Base-by-base conservation (phyloP, 2,113 vertebrate genomes). In the Todiramphus saurophagus region DNA sequence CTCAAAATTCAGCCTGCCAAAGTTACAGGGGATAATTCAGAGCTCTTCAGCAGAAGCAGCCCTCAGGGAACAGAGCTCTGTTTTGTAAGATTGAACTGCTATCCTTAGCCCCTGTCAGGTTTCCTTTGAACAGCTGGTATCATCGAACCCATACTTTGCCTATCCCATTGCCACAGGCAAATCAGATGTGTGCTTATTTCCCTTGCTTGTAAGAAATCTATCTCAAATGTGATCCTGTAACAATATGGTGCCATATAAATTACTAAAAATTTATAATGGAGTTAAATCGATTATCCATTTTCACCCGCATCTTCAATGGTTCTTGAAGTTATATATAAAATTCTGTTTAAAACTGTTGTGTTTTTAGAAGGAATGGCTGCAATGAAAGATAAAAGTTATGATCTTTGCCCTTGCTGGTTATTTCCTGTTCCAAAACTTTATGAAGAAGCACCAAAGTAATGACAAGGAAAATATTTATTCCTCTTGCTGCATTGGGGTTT, bases 381-480 rank as follows among this genome's bases (percentile, higher is more conserved):
- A 87, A 39, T 24, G 55, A 94, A 80, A 83, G 31, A 72, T 16
- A 63, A 86, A 93, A 17, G 1, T 78, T 86, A 35, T 87, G 82
- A 74, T 86, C 33, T 90, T 86, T 93, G 46, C 21, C 37, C 50
- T 95, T 72, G 76, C 14, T 87, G 37, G 6, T 80, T 87, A 56
- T 94, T 96, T 93, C 51, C 13, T 83, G 24, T 90, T 86, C 70
- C 75, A 94, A 82, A 92, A 83, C 50, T 68, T 96, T 88, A 55
- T 62, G 44, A 90, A 87, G 68, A 81, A 93, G 69, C 24, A 58
- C 23, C 19, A 2, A 95, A 84, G 46, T 56, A 41, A 87, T 92
- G 37, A 82, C 64, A 91, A 78, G 60, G 64, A 80, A 92, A 93
- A 92, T 88, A 85, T 76, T 89, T 80, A 79, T 91, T 91, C 31